Evolutionary conservation across 2,888 invertebrate species (phyloP).

Genomic region (Scotopteryx bipunctaria): DNA sequence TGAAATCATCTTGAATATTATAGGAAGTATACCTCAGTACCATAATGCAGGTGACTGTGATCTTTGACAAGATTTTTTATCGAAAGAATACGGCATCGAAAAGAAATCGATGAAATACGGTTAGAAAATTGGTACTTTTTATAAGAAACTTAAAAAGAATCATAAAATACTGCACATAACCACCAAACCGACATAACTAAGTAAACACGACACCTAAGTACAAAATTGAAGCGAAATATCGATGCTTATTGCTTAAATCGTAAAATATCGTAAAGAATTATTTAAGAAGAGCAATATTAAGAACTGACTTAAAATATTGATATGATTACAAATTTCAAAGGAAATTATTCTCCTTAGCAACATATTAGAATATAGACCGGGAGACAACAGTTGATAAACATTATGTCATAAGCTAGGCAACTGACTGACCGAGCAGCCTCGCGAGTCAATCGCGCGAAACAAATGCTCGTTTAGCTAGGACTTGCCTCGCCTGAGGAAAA

Average conservation of each 20-base stretch:
- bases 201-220: constrained; percentile 49
- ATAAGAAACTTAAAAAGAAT: too few species aligned
- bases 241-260: constrained; percentile 64
- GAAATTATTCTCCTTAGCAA: constrained; percentile 35
- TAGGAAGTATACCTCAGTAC: too few species aligned
- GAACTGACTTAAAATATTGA: constrained; percentile 64
- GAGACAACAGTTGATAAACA: not conserved
- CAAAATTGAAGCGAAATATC: constrained; percentile 60
- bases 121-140: too few species aligned
- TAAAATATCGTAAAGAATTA: constrained; percentile 44
- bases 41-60: too few species aligned
- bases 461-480: too few species aligned
- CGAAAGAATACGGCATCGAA: too few species aligned
- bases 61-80: too few species aligned
- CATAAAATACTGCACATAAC: not conserved
- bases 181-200: constrained; percentile 18
- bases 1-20: too few species aligned
- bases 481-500: too few species aligned
- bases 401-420: not conserved
- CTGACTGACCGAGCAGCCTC: too few species aligned
- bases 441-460: too few species aligned
- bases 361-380: constrained; percentile 3
- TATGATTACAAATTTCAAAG: constrained; percentile 63
- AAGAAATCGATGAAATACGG: too few species aligned
- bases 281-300: constrained; percentile 34